These are phyloP conservation scores for Notoglanidium macrostoma DNA, from an alignment of 2,797 vertebrate species.

Conservation along the genomic window DNA sequence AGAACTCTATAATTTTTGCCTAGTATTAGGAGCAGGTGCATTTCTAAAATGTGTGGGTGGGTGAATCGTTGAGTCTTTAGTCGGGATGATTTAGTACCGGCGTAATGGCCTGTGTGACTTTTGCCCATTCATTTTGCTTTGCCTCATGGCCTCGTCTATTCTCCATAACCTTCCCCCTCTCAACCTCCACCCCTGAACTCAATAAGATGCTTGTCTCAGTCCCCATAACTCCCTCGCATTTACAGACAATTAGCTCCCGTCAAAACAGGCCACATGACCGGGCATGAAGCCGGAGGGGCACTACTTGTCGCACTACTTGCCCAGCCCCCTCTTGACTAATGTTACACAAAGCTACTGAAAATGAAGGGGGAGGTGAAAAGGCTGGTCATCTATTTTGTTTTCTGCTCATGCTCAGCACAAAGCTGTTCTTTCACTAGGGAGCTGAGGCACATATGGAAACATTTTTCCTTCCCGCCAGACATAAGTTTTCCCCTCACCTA, in stretches of 20 bases:
- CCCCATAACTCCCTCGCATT: conserved; percentile 60
- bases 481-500: conserved; percentile 47
- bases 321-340: conserved; percentile 59
- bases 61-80: conserved; percentile 37
- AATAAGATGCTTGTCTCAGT: conserved; percentile 23
- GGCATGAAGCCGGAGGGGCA: conserved; percentile 55
- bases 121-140: conserved; percentile 23
- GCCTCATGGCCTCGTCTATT: not conserved
- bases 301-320: conserved; percentile 47
- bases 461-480: conserved; percentile 67
- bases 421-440: conserved; percentile 77
- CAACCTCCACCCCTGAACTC: conserved; percentile 23
- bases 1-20: conserved; percentile 16
- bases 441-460: conserved; percentile 74
- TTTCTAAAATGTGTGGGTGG: conserved; percentile 26
- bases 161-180: not conserved
- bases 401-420: conserved; percentile 72
- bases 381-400: conserved; percentile 59
- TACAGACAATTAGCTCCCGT: conserved; percentile 71
- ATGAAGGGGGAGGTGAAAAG: conserved; percentile 40
- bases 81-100: conserved; percentile 30
- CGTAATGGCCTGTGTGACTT: conserved; percentile 23
- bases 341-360: conserved; percentile 65
- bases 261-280: conserved; percentile 67
- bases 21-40: conserved; percentile 42